These are phyloP conservation scores for Hyaena hyaena DNA, from an alignment of 2,113 vertebrate species.

Conservation along the genomic window DNA sequence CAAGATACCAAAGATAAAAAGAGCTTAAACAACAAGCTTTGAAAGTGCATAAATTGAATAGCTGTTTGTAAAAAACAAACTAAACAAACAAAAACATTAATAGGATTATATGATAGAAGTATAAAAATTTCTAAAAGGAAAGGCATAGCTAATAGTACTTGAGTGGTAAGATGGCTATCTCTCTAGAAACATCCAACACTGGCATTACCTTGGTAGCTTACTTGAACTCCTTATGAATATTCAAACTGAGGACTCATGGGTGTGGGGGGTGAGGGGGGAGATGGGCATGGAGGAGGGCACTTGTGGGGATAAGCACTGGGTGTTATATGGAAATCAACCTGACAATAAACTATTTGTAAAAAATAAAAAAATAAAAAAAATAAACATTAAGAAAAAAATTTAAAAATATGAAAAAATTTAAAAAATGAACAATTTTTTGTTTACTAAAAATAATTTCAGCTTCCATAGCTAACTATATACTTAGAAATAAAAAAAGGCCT, in stretches of 20 bases:
- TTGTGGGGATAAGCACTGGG: no score
- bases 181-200: not conserved
- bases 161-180: not conserved
- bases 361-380: no score
- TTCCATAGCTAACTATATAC: constrained; percentile 6
- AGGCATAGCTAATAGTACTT: not conserved
- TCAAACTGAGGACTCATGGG: not conserved
- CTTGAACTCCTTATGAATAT: not conserved
- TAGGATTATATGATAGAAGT: not conserved
- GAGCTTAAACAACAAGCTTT: not conserved
- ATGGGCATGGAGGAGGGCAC: no score
- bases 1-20: not conserved
- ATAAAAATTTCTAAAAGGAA: constrained; percentile 25
- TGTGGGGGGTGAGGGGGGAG: no score
- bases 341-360: no score
- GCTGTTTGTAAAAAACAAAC: not conserved
- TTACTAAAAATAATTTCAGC: constrained; percentile 9
- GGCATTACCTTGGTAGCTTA: not conserved
- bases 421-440: not conserved
- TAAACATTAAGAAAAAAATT: no score
- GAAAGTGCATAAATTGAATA: not conserved
- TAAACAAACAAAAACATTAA: not conserved
- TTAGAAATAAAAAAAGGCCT: constrained; percentile 50
- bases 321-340: no score
- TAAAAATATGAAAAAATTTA: no score